Evolutionary conservation across 1,140 invertebrate genomes (phyloP).

Genomic region (Drosophila punjabiensis): DNA sequence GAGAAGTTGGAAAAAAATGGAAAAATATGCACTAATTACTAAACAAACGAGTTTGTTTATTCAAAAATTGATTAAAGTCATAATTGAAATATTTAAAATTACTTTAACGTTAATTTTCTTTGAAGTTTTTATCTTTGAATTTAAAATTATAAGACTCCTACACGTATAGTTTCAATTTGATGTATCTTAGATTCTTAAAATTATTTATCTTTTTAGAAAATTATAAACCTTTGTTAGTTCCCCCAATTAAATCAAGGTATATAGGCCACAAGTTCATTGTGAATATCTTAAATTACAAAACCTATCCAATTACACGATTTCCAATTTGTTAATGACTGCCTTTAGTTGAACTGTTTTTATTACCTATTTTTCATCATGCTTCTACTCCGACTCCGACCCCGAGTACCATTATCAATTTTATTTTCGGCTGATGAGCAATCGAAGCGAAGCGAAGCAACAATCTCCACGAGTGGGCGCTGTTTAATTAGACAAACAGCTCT

Average conservation of each 20-base stretch:
- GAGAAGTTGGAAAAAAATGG: too few species aligned
- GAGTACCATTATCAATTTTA: constrained; percentile 23
- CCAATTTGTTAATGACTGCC: constrained; percentile 27
- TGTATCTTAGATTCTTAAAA: too few species aligned
- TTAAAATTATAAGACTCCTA: too few species aligned
- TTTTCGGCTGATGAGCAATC: constrained; percentile 18
- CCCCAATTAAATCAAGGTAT: not conserved
- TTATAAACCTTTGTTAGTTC: not conserved
- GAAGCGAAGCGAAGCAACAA: not conserved
- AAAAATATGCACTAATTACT: too few species aligned
- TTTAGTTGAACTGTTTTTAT: not conserved
- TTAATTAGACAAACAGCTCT: constrained; percentile 47
- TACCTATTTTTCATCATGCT: not conserved
- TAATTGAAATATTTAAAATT: too few species aligned
- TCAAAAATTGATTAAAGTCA: too few species aligned
- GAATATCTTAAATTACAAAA: not conserved
- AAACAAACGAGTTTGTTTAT: too few species aligned
- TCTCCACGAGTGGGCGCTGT: constrained; percentile 8
- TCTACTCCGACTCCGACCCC: not conserved
- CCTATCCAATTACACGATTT: not conserved
- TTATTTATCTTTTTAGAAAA: not conserved
- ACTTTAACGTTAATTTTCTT: too few species aligned
- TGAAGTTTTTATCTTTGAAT: too few species aligned
- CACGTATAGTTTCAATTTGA: too few species aligned
- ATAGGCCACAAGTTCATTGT: not conserved